These are phyloP conservation scores for Puma concolor DNA, from an alignment of 2,113 vertebrate genomes.

Conservation along the genomic window DNA sequence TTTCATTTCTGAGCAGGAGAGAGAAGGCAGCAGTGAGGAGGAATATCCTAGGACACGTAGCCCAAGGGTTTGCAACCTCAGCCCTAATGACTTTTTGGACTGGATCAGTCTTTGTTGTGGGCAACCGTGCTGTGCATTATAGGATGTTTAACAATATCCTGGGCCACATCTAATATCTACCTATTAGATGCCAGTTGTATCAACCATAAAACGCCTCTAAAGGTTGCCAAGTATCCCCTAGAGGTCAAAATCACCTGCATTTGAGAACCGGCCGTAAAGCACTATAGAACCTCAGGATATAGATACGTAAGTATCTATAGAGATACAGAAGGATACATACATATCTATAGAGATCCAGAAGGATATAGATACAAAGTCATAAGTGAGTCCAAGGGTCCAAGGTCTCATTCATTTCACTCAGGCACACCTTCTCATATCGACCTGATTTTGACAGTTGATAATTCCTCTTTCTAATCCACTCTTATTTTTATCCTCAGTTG, in stretches of 20 bases:
- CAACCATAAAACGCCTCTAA: neutral
- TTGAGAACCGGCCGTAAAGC: neutral
- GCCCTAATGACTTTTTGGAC: neutral
- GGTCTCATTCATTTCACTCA: neutral
- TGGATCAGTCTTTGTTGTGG: neutral
- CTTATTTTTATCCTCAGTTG: constrained; percentile 62
- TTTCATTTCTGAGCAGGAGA: neutral
- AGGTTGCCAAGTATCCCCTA: neutral
- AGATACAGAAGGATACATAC: too few relatives aligned
- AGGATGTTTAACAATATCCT: neutral
- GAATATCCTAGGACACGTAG: accelerated
- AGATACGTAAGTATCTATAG: neutral
- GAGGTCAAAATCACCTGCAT: neutral
- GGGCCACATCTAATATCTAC: neutral
- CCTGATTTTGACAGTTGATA: neutral
- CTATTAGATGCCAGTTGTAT: neutral
- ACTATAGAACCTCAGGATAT: accelerated
- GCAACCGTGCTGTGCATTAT: neutral
- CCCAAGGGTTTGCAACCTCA: neutral
- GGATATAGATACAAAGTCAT: accelerated
- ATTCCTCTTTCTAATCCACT: constrained; percentile 10
- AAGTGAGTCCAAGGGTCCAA: neutral
- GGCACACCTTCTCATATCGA: neutral
- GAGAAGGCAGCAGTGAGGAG: neutral
- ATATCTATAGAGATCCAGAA: neutral